These are phyloP conservation scores for Trigoniulus corallinus DNA, from an alignment of 1,140 invertebrate genomes.

Conservation along the genomic window DNA sequence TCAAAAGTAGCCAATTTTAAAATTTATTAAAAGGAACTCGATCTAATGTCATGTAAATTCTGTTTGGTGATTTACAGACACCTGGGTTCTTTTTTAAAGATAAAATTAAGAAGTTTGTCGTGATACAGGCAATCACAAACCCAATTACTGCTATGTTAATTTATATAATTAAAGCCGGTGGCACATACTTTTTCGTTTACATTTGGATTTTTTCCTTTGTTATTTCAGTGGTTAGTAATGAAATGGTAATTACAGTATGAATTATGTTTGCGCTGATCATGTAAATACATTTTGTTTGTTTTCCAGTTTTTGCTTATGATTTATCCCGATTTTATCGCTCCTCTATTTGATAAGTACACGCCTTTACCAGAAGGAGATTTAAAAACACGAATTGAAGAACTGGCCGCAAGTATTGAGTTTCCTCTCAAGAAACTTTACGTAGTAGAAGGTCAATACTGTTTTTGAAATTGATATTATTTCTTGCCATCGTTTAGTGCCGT, in stretches of 20 bases:
- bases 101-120: conserved; percentile 66
- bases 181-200: conserved; percentile 88
- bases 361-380: conserved; percentile 82
- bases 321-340: conserved; percentile 94
- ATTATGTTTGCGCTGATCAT: neutral
- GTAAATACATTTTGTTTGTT: conserved; percentile 17
- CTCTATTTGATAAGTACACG: conserved; percentile 97
- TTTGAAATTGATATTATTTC: conserved; percentile 8
- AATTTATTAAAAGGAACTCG: neutral
- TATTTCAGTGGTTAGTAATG: conserved; percentile 32
- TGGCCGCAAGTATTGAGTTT: conserved; percentile 75
- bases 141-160: conserved; percentile 66
- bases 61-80: conserved; percentile 40
- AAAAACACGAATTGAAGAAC: conserved; percentile 64
- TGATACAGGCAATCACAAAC: conserved; percentile 54
- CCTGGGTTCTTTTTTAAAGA: conserved; percentile 85
- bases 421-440: conserved; percentile 91
- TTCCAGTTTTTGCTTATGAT: conserved; percentile 67
- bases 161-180: conserved; percentile 50
- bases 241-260: neutral
- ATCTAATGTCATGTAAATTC: neutral
- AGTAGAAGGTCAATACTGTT: conserved; percentile 55
- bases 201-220: conserved; percentile 78
- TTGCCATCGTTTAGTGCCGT: conserved; percentile 12
- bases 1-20: neutral